Evolutionary conservation across 2,888 invertebrate species (phyloP).

Genomic region (Stomorhina lunata): DNA sequence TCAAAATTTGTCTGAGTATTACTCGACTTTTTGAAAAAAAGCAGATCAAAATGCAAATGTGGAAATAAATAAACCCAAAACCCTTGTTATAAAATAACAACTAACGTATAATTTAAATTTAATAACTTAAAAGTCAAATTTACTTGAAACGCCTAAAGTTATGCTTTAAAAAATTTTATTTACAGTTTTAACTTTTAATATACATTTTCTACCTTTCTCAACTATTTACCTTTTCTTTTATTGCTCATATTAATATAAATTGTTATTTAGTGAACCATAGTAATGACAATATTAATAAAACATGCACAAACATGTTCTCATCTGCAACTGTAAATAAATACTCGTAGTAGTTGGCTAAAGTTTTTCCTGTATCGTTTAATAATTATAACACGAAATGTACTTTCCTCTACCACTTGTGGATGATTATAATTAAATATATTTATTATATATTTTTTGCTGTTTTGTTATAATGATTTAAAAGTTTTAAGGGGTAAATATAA

Average conservation of each 20-base stretch:
- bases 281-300: slow-evolving; percentile 1
- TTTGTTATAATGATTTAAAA: neutral
- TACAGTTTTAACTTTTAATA: neutral
- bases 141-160: too few relatives aligned
- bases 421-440: neutral
- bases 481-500: neutral
- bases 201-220: neutral
- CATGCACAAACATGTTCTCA: slow-evolving; percentile 9
- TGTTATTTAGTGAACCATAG: slow-evolving; percentile 21
- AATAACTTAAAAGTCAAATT: too few relatives aligned
- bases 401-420: neutral
- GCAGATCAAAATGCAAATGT: too few relatives aligned
- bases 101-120: too few relatives aligned
- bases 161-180: too few relatives aligned
- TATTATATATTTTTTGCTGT: neutral
- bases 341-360: neutral
- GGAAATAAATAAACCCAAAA: too few relatives aligned
- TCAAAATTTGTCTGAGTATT: too few relatives aligned
- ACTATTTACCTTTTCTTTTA: neutral
- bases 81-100: too few relatives aligned
- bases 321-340: neutral
- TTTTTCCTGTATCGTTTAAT: neutral
- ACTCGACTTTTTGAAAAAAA: too few relatives aligned
- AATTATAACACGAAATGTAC: neutral
- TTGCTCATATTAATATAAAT: slow-evolving; percentile 6